Base-by-base conservation (phyloP, 1,140 invertebrate genomes). In the Dreissena polymorpha region DNA sequence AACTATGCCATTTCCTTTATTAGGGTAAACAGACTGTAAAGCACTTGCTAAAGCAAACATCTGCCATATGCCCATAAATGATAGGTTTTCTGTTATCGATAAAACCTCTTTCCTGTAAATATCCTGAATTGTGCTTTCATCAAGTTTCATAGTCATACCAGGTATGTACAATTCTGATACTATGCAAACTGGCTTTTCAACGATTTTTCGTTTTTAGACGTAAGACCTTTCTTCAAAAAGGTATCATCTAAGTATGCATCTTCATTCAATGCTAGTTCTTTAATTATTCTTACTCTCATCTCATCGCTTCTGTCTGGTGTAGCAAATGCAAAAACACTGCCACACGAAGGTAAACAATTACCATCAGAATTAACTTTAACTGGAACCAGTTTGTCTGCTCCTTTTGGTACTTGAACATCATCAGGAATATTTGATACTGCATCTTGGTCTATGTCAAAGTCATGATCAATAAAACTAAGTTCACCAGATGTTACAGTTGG, bases 11-110 rank as follows among this genome's bases (percentile, higher is more conserved):
- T 77, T 77, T 68, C 74, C 74, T 67, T 51, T 50, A 8, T 18
- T 67, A 0, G 60, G 74, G 23, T 77, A 77, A 14, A 77, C 63
- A 21, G 3, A 50, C 14, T 77, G 23, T 25, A 77, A 63, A 67
- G 49, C 63, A 67, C 29, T 67, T 3, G 74, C 25, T n/a, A 77
- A 49, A 21, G 49, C 74, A 60, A 67, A 68, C 12, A 77, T n/a
- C 23, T 77, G 74, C 74, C 74, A 77, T 21, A 77, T 77, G 0
- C 74, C 74, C 74, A 77, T 77, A 53, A 39, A 77, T 12, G 74
- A 67, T 39, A 65, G 14, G 50, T 77, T 27, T 67, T 77, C 18
- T 67, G 60, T 77, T 12, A 77, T 23, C 23, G 74, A 77, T 18
- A 67, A 18, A 16, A 77, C 60, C 50, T 77, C 74, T 51, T 50